phyloP scores from a whole-genome alignment of 2,888 invertebrate species.

The Lasioglossum oenotherae region DNA sequence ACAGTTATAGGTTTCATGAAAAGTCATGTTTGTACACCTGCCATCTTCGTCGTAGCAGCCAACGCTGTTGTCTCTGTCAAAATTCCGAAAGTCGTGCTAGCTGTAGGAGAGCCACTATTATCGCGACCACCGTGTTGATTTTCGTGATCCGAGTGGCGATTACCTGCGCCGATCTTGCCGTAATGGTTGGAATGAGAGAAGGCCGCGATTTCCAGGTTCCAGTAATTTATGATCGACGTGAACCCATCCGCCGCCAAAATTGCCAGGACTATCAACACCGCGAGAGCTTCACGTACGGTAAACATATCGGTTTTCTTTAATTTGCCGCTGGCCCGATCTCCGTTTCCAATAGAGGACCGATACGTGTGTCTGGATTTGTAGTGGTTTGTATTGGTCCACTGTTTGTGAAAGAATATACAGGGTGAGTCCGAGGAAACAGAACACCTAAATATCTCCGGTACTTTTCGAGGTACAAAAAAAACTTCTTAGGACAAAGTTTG shows the following conservation, averaged over 20 bases:
- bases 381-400: background rate
- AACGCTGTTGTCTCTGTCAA: slow-evolving; percentile 86
- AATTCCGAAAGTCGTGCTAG: slow-evolving; percentile 85
- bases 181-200: slow-evolving; percentile 68
- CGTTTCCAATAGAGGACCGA: background rate
- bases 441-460: too few relatives aligned
- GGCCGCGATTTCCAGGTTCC: slow-evolving; percentile 70
- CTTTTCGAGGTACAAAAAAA: too few relatives aligned
- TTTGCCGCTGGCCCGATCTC: slow-evolving; percentile 16
- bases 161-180: slow-evolving; percentile 45
- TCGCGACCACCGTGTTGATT: slow-evolving; percentile 82
- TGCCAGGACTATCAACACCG: slow-evolving; percentile 15
- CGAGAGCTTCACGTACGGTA: slow-evolving; percentile 32
- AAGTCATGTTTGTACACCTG: too few relatives aligned
- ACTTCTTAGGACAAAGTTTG: too few relatives aligned
- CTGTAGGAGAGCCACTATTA: slow-evolving; percentile 86
- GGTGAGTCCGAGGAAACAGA: background rate
- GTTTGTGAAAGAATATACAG: slow-evolving; percentile 2
- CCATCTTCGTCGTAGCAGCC: slow-evolving; percentile 88
- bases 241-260: slow-evolving; percentile 5
- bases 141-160: slow-evolving; percentile 65
- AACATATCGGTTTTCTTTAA: slow-evolving; percentile 52
- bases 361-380: slow-evolving; percentile 9
- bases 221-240: slow-evolving; percentile 32
- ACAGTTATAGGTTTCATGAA: too few relatives aligned